phyloP scores from a whole-genome alignment of 2,888 invertebrate species.

The Cheiracanthium punctorium region DNA sequence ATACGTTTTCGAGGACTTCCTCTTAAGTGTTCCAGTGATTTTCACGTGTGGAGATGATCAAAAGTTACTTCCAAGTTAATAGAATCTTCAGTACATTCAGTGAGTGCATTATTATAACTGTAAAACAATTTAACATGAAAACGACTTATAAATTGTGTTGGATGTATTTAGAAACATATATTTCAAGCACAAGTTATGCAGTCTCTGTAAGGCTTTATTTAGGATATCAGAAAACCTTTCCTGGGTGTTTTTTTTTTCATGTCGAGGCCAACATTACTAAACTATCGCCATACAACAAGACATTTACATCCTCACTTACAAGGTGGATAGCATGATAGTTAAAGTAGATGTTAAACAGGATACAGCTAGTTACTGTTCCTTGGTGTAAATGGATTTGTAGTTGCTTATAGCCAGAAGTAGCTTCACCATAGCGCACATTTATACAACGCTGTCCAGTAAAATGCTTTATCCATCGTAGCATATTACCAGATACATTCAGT shows the following conservation, averaged over 20 bases:
- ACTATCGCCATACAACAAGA: not conserved
- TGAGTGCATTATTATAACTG: not conserved
- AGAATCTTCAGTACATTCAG: not conserved
- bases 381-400: not conserved
- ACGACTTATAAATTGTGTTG: not conserved
- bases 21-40: not conserved
- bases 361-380: not conserved
- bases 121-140: not conserved
- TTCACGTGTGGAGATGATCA: not conserved
- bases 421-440: conserved; percentile 3
- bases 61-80: not conserved
- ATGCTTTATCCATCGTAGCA: not conserved
- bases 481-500: not conserved
- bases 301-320: not conserved
- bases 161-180: not conserved
- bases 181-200: not conserved
- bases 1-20: not conserved
- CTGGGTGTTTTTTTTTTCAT: not conserved
- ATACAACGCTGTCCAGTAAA: not conserved
- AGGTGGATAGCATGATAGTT: not conserved
- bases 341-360: conserved; percentile 1
- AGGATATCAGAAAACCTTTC: not conserved
- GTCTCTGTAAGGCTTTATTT: not conserved
- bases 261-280: not conserved
- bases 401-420: not conserved